Percentiles rank a stretch among this genome's conserved stretches.
Evolutionary conservation across 2,113 vertebrate genomes (phyloP).

Genomic region (Pachypanchax playfairii): DNA sequence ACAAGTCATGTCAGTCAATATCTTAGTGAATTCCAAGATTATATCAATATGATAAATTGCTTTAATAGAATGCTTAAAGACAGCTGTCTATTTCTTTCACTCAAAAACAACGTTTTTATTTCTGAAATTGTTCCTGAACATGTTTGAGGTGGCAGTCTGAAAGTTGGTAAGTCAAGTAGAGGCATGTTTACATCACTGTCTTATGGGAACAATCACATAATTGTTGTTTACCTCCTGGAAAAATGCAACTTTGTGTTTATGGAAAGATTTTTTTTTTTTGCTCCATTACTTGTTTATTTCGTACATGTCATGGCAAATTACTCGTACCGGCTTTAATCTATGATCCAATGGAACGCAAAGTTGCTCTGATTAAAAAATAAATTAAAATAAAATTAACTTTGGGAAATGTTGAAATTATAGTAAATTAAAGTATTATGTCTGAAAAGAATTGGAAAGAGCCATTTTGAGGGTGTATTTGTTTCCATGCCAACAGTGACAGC

Average conservation of each 20-base stretch:
- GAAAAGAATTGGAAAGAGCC: no score
- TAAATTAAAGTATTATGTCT: no score
- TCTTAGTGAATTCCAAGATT: conserved; percentile 17
- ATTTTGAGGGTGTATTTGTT: no score
- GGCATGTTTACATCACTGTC: conserved; percentile 24
- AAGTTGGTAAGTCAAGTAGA: background rate
- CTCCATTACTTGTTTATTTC: conserved; percentile 18
- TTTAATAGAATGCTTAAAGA: conserved; percentile 20
- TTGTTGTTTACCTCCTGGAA: conserved; percentile 15
- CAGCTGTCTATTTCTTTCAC: conserved; percentile 17
- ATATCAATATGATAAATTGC: conserved; percentile 15
- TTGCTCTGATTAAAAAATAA: conserved; percentile 1
- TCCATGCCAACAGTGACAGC: no score
- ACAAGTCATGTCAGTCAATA: conserved; percentile 12
- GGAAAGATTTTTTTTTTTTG: conserved; percentile 10
- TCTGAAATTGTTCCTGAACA: conserved; percentile 3
- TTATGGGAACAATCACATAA: conserved; percentile 10
- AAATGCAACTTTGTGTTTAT: conserved; percentile 35
- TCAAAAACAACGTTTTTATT: no score
- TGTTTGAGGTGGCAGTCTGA: conserved; percentile 8
- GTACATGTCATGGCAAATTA: background rate
- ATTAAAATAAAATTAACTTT: no score
- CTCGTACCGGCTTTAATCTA: conserved; percentile 8
- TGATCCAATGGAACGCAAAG: background rate
- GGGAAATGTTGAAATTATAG: no score